Conservation (phyloP, 2,797 vertebrate species). For the Artibeus lituratus region DNA sequence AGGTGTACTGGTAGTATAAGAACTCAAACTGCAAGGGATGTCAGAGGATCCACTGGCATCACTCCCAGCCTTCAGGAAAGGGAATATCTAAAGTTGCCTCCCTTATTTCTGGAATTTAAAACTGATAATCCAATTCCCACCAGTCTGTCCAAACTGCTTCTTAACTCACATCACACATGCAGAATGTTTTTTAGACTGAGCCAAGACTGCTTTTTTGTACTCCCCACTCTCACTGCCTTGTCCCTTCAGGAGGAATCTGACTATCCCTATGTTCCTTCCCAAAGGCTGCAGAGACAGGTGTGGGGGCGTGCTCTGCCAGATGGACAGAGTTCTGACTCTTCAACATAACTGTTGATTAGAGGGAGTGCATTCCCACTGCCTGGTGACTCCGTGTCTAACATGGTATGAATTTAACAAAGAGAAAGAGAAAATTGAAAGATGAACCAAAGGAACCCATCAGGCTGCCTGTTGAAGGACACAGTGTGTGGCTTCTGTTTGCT, state of each 20-base stretch:
- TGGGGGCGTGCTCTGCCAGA: background rate
- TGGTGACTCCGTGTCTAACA: background rate
- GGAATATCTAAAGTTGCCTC: slow-evolving; percentile 55
- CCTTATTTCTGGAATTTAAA: slow-evolving; percentile 67
- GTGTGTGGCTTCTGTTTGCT: background rate
- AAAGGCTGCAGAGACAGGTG: background rate
- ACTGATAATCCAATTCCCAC: slow-evolving; percentile 64
- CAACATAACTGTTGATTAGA: background rate
- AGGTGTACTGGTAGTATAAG: background rate
- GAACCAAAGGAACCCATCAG: background rate
- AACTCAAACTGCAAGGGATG: background rate
- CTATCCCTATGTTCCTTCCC: background rate
- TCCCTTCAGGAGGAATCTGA: background rate
- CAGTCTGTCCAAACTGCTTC: background rate
- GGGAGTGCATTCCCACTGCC: background rate
- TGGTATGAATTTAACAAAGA: background rate
- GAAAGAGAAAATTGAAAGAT: background rate
- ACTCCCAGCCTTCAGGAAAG: slow-evolving; percentile 55
- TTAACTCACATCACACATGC: background rate
- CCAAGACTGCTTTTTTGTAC: background rate
- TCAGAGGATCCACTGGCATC: slow-evolving; percentile 33
- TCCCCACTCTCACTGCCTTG: background rate
- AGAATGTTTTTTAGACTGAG: background rate
- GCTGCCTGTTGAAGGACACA: background rate
- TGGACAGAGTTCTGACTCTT: background rate